Conservation (phyloP, 2,888 invertebrate genomes). For the Platycheirus rosarum region DNA sequence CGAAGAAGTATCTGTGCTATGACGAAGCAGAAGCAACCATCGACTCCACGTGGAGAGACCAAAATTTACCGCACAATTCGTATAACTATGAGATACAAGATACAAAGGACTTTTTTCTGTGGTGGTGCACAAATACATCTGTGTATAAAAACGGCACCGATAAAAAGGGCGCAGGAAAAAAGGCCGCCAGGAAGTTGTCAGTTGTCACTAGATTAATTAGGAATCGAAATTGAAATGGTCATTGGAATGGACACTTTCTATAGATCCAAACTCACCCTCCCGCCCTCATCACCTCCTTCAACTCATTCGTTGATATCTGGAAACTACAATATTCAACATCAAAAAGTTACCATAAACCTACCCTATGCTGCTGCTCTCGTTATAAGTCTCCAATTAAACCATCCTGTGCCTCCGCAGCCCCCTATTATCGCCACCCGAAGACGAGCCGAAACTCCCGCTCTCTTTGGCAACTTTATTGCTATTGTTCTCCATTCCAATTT, state of each 20-base stretch:
- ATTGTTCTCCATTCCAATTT: conserved; percentile 65
- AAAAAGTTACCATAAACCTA: conserved; percentile 36
- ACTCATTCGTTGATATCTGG: too few species aligned
- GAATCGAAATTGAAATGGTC: conserved; percentile 69
- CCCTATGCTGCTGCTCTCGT: background rate
- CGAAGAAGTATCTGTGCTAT: background rate
- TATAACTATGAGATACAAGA: too few species aligned
- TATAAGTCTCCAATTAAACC: conserved; percentile 47
- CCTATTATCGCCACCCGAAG: conserved; percentile 4
- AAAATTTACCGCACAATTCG: conserved; percentile 37
- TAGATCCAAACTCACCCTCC: background rate
- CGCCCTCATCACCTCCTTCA: too few species aligned
- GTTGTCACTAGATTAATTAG: conserved; percentile 70
- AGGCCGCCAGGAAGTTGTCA: conserved; percentile 54
- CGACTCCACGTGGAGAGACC: conserved; percentile 69
- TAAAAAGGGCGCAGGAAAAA: conserved; percentile 14
- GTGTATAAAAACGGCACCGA: background rate
- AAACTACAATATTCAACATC: conserved; percentile 13
- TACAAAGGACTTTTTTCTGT: conserved; percentile 55
- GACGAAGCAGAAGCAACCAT: conserved; percentile 8
- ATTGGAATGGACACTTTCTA: conserved; percentile 26
- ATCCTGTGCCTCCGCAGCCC: conserved; percentile 4
- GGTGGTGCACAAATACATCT: background rate
- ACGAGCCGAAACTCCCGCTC: background rate
- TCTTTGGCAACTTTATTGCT: conserved; percentile 64